A percentile compares a stretch with the other conserved stretches of the same genome.
Conservation (phyloP, 2,888 invertebrate genomes). For the Molanna angustata region DNA sequence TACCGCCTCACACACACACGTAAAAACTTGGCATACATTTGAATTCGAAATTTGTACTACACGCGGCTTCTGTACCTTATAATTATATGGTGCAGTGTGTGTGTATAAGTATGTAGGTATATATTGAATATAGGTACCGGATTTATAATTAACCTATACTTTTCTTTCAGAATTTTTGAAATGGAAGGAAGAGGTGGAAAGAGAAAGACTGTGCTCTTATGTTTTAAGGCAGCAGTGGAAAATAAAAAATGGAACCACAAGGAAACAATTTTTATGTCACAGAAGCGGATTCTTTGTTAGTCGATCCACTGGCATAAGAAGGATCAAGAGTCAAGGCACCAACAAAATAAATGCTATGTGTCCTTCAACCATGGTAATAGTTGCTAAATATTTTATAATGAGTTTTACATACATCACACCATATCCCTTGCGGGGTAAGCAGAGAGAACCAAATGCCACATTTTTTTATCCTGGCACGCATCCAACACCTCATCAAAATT, state of each 20-base stretch:
- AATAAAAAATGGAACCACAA: neutral
- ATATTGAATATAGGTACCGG: too few species aligned
- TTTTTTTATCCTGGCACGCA: too few species aligned
- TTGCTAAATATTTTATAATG: neutral
- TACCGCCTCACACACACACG: too few species aligned
- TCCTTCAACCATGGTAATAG: neutral
- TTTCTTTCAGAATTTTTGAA: conserved; percentile 3
- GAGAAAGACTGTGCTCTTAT: neutral
- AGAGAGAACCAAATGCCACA: too few species aligned
- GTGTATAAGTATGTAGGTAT: too few species aligned
- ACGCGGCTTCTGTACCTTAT: too few species aligned
- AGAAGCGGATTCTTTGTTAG: conserved; percentile 1
- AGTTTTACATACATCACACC: too few species aligned
- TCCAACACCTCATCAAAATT: too few species aligned
- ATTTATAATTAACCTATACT: neutral
- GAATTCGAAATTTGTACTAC: too few species aligned
- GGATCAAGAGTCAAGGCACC: conserved; percentile 2
- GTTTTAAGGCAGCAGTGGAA: neutral
- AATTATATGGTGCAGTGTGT: too few species aligned
- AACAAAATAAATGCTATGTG: conserved; percentile 1
- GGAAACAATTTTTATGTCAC: neutral
- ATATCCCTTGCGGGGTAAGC: too few species aligned
- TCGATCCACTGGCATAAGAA: neutral
- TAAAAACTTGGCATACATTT: too few species aligned
- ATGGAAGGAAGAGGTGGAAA: neutral